A percentile compares a stretch with the other conserved stretches of the same genome.
Evolutionary conservation across 1,140 invertebrate species (phyloP).

Genomic region (Apocrypta bakeri): DNA sequence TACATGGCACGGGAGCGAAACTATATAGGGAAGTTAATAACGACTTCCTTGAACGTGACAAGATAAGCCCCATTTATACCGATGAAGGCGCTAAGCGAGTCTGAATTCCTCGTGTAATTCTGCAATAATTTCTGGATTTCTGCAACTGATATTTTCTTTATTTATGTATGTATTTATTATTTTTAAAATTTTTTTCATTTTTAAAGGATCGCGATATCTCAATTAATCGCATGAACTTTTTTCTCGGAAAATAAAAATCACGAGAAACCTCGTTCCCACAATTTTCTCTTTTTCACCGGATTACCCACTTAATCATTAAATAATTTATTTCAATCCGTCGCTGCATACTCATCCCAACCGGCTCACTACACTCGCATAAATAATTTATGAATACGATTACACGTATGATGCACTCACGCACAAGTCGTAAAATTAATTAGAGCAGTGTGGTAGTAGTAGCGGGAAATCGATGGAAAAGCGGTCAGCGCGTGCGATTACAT

Average conservation of each 20-base stretch:
- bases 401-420: neutral
- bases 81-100: too few relatives aligned
- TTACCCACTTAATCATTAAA: neutral
- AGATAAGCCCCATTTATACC: too few relatives aligned
- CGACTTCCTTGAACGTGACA: neutral
- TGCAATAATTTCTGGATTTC: too few relatives aligned
- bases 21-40: neutral
- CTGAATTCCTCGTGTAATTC: too few relatives aligned
- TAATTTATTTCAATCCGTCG: neutral
- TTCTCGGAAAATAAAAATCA: neutral
- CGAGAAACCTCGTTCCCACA: neutral
- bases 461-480: slow-evolving; percentile 21
- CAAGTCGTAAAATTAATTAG: slow-evolving; percentile 25
- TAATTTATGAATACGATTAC: slow-evolving; percentile 6
- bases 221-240: neutral
- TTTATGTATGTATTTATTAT: too few relatives aligned
- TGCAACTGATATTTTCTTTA: too few relatives aligned
- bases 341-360: neutral
- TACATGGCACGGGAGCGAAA: neutral
- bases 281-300: neutral
- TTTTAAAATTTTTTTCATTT: too few relatives aligned
- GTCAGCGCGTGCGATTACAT: neutral
- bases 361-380: neutral
- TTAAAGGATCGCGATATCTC: too few relatives aligned
- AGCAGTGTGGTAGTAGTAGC: neutral